Conservation (phyloP, 2,888 invertebrate species). For the Eueremaeus valkanovi region DNA sequence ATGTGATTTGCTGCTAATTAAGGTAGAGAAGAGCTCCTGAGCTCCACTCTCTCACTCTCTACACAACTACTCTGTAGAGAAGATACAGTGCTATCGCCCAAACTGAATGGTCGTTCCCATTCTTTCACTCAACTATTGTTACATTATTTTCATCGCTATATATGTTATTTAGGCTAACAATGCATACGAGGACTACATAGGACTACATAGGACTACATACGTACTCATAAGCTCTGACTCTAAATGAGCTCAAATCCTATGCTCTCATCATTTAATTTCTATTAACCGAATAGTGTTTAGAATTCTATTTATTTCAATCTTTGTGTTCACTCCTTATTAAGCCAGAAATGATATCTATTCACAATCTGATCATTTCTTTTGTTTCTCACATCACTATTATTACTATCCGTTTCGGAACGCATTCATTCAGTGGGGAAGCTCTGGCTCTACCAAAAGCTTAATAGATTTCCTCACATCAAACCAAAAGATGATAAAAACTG, state of each 20-base stretch:
- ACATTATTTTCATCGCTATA: conserved; percentile 7
- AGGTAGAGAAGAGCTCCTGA: neutral
- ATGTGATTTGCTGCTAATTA: conserved; percentile 18
- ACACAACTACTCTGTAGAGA: neutral
- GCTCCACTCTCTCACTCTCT: no score
- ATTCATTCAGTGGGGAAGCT: conserved; percentile 16
- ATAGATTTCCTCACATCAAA: conserved; percentile 21
- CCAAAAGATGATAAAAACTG: conserved; percentile 11
- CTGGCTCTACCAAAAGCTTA: conserved; percentile 8
- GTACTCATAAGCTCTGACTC: no score
- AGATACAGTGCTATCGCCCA: neutral
- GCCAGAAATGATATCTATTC: neutral
- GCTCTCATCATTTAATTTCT: conserved; percentile 7
- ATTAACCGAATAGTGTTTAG: neutral
- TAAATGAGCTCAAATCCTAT: neutral
- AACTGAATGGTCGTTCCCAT: conserved; percentile 14
- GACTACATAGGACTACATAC: no score
- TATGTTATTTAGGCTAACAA: neutral
- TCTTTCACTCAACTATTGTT: conserved; percentile 9
- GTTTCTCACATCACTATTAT: conserved; percentile 5
- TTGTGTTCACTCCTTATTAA: neutral
- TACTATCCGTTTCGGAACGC: conserved; percentile 13
- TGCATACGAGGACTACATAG: no score
- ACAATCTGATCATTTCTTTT: conserved; percentile 19
- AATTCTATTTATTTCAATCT: neutral